Conservation (phyloP, 2,113 vertebrate species). For the Egretta garzetta region DNA sequence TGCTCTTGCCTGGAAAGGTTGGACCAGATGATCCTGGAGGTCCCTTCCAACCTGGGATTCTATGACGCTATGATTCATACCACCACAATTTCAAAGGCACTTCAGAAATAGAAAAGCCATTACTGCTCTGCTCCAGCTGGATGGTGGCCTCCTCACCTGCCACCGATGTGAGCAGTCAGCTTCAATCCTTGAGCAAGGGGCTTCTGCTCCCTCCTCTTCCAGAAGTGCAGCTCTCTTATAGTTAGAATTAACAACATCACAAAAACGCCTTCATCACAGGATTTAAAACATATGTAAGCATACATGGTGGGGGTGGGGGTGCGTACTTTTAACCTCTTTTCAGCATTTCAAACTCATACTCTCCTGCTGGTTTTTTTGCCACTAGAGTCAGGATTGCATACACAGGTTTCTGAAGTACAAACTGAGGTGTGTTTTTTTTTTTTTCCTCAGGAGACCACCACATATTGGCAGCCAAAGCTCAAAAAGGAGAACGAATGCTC, state of each 20-base stretch:
- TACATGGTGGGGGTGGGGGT: too few species aligned
- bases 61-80: too few species aligned
- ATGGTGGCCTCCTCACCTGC: not conserved
- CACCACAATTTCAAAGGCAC: not conserved
- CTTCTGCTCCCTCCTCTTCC: not conserved
- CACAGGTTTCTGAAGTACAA: not conserved
- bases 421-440: not conserved
- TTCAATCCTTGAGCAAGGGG: not conserved
- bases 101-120: not conserved
- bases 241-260: accelerated
- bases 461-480: not conserved
- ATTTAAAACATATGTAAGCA: not conserved
- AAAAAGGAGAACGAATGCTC: not conserved
- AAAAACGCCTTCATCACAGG: not conserved
- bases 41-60: too few species aligned
- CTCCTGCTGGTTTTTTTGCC: not conserved
- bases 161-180: not conserved
- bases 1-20: too few species aligned
- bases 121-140: not conserved
- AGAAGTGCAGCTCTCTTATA: not conserved
- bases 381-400: not conserved
- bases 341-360: not conserved
- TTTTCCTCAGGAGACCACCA: not conserved
- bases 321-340: not conserved
- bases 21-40: too few species aligned